A percentile compares a stretch with the other conserved stretches of the same genome.
Conservation (phyloP, 2,888 invertebrate species). For the Mantis religiosa region DNA sequence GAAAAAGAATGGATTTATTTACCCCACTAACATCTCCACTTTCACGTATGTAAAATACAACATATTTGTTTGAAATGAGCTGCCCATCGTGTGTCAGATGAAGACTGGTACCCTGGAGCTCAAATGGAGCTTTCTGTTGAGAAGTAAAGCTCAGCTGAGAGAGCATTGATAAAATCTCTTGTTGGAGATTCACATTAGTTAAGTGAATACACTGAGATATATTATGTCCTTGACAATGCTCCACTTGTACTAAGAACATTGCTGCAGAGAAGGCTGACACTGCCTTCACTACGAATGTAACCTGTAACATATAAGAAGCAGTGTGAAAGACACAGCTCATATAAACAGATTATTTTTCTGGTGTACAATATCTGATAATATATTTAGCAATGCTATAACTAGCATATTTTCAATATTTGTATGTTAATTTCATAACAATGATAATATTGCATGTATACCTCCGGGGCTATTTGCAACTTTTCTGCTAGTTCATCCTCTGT, state of each 20-base stretch:
- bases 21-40: constrained; percentile 25
- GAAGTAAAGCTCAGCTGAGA: constrained; percentile 34
- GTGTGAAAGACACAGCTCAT: no score
- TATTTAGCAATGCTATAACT: no score
- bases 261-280: constrained; percentile 42
- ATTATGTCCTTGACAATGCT: constrained; percentile 10
- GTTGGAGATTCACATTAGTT: constrained; percentile 23
- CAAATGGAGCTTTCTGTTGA: constrained; percentile 31
- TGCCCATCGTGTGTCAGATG: constrained; percentile 35
- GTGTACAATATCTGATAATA: no score
- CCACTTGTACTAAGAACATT: constrained; percentile 37
- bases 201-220: constrained; percentile 11
- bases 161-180: constrained; percentile 32
- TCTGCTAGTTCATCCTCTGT: constrained; percentile 30
- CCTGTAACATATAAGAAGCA: not conserved
- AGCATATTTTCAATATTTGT: no score
- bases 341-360: no score
- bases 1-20: not conserved
- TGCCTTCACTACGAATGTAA: constrained; percentile 36
- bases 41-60: constrained; percentile 31
- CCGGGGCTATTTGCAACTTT: constrained; percentile 36
- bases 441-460: constrained; percentile 32
- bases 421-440: no score
- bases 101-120: constrained; percentile 34
- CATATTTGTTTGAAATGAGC: constrained; percentile 34